Evolutionary conservation across 2,888 invertebrate genomes (phyloP), one percentile per base, ranked within the genome.

Genomic region (Blera fallax): DNA sequence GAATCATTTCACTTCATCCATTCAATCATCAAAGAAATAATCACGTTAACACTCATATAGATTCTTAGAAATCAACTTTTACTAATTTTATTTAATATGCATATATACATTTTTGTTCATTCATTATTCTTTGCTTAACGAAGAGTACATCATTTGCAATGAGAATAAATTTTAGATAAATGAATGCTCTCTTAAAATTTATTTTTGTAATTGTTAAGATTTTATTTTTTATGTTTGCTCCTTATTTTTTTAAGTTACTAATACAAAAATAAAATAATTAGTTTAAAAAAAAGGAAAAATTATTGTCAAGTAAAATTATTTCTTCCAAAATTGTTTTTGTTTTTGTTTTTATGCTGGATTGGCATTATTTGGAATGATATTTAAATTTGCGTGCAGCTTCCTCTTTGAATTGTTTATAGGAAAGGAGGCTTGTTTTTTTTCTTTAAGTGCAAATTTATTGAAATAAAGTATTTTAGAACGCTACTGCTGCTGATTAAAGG

Each of bases 191-290:
- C 50, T 58, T n/a, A 24, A 21, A 70, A 50, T 37, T 65, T 50
- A 64, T 48, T 62, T 40, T 72, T 70, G 34, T 70, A 64, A 72
- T 62, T 76, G 45, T 56, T 76, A 72, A 58, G 58, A 67, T 58
- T 78, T 78, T 78, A 50, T 45, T 50, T 27, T 52, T 40, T 37
- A 54, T 77, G 64, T 82, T 82, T 58, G 54, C 29, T 56, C 29
- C 37, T 37, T 54, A 54, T 37, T 45, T 45, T 73, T 52, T 70
- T 83, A 83, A 67, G 52, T 83, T 67, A 83, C 60, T 78, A 83
- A 83, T 62, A 67, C 21, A 60, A 82, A 65, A 32, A 56, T 52
- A 77, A 76, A 76, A 81, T 24, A 70, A 81, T 24, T 40, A 11
- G 72, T 58, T 48, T 24, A 37, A 60, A 16, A 60, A 62, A 40